Evolutionary conservation across 2,113 vertebrate species (phyloP).

Genomic region (Rhodinocichla rosea): DNA sequence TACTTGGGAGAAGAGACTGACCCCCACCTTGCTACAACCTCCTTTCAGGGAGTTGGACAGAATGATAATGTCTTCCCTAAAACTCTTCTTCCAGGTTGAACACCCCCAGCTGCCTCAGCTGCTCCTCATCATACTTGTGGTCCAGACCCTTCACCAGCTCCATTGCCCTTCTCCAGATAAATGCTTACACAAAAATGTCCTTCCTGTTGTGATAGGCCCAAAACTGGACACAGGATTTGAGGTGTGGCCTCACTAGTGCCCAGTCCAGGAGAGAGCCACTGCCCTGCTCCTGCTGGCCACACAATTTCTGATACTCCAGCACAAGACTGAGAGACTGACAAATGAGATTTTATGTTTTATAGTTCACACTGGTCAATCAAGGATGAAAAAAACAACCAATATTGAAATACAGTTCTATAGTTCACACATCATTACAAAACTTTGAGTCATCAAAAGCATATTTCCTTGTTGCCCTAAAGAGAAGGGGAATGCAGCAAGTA

Average conservation of each 20-base stretch:
- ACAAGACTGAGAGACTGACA: neutral
- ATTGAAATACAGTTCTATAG: slow-evolving; percentile 19
- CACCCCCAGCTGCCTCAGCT: neutral
- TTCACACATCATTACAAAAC: neutral
- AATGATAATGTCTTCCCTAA: neutral
- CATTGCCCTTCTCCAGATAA: neutral
- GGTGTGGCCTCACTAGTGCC: neutral
- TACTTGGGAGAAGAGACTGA: neutral
- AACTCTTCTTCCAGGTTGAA: neutral
- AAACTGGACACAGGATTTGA: neutral
- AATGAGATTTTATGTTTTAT: neutral
- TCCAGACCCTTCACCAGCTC: neutral
- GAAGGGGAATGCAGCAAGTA: neutral
- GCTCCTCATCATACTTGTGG: neutral
- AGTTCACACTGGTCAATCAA: neutral
- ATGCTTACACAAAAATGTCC: neutral
- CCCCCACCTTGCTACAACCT: neutral
- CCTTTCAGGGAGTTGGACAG: neutral
- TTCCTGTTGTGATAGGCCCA: neutral
- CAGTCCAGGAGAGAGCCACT: neutral
- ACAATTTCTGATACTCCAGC: neutral
- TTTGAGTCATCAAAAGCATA: neutral
- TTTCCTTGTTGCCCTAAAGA: slow-evolving; percentile 50
- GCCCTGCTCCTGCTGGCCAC: neutral
- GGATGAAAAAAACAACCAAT: neutral